Evolutionary conservation across 2,113 vertebrate species (phyloP).

Genomic region (Cygnus buccinator): DNA sequence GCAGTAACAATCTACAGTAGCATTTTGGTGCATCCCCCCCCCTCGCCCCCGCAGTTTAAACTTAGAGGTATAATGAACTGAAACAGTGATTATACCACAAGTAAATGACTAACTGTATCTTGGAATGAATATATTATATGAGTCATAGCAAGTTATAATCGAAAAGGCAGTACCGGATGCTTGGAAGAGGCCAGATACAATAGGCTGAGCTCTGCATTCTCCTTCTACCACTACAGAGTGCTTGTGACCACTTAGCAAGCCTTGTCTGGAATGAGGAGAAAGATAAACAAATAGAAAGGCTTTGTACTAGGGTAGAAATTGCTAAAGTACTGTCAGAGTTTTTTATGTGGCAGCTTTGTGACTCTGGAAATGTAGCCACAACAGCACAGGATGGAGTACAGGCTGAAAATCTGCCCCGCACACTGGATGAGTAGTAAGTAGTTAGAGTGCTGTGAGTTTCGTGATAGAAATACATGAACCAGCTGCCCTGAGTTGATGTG

Average conservation of each 20-base stretch:
- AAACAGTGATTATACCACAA: slow-evolving; percentile 13
- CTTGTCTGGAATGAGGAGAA: not conserved
- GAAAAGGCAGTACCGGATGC: not conserved
- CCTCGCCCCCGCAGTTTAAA: not conserved
- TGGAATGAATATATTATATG: not conserved
- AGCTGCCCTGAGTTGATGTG: not conserved
- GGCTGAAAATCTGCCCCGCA: not conserved
- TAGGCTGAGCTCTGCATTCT: not conserved
- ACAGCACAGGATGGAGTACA: not conserved
- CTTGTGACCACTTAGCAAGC: not conserved
- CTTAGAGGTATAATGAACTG: not conserved
- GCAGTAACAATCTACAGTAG: not conserved
- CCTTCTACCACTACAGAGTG: not conserved
- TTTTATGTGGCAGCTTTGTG: not conserved
- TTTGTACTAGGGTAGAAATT: not conserved
- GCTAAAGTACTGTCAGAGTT: not conserved
- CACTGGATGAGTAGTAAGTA: rapidly evolving
- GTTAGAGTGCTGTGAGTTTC: not conserved
- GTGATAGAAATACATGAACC: not conserved
- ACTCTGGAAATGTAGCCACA: not conserved
- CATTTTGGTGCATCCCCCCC: not conserved
- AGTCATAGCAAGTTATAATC: slow-evolving; percentile 5
- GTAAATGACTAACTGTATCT: slow-evolving; percentile 19
- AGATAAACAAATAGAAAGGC: not conserved
- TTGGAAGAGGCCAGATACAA: slow-evolving; percentile 1